A percentile compares a stretch with the other conserved stretches of the same genome.
These are phyloP conservation scores for Metallyticus violacea DNA, from an alignment of 2,888 invertebrate species.

Conservation along the genomic window DNA sequence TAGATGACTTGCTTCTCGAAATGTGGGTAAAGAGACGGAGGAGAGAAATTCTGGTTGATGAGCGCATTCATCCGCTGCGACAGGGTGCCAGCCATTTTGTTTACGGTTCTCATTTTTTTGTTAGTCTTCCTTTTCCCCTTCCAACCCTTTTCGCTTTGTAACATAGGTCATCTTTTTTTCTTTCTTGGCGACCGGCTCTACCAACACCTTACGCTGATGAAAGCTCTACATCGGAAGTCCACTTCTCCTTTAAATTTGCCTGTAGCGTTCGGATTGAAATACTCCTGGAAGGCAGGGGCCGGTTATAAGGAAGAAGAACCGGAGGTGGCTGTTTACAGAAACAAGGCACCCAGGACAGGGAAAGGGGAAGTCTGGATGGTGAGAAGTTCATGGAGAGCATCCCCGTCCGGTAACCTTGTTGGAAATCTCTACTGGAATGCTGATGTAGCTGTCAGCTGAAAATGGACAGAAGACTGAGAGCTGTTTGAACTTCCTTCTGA, in stretches of 20 bases:
- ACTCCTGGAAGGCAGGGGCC: background rate
- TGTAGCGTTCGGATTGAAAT: slow-evolving; percentile 6
- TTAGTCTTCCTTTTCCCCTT: background rate
- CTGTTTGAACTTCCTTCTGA: no score
- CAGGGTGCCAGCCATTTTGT: slow-evolving; percentile 32
- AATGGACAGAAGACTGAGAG: no score
- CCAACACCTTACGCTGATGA: background rate
- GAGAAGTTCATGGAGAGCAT: background rate
- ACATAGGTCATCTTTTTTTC: background rate
- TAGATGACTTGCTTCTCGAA: background rate
- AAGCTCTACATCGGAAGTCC: background rate
- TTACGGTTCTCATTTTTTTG: slow-evolving; percentile 25
- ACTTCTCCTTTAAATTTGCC: slow-evolving; percentile 1
- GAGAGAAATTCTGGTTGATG: slow-evolving; percentile 25
- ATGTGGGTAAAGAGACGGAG: background rate
- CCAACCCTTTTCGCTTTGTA: background rate
- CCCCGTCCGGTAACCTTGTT: background rate
- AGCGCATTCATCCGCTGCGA: slow-evolving; percentile 32
- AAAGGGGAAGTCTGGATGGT: background rate
- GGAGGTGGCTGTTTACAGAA: slow-evolving; percentile 13
- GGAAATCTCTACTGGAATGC: background rate
- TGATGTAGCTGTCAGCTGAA: background rate
- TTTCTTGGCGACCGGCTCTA: background rate
- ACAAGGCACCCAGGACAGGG: background rate
- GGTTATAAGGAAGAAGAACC: background rate